Evolutionary conservation across 2,113 vertebrate genomes (phyloP).

Genomic region (Entomyzon cyanotis): DNA sequence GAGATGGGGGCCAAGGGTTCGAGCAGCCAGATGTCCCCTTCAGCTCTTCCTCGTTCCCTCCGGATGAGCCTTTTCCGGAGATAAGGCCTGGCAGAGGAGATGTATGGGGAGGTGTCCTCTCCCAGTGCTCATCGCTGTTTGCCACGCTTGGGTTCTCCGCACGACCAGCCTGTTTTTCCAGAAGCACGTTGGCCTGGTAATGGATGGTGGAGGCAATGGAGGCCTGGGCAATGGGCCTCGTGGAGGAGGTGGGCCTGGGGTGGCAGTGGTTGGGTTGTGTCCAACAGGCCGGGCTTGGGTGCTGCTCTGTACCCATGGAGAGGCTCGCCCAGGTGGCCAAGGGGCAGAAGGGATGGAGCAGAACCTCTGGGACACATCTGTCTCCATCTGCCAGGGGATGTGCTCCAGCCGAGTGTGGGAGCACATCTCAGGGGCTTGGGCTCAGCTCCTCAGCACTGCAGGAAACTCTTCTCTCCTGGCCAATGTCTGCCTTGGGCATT

Average conservation of each 20-base stretch:
- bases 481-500: neutral
- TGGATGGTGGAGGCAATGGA: neutral
- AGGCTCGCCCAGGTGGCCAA: neutral
- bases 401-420: neutral
- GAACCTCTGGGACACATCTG: neutral
- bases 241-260: neutral
- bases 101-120: neutral
- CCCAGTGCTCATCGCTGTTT: neutral
- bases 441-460: neutral
- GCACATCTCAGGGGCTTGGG: neutral
- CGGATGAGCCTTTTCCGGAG: neutral
- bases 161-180: rapidly evolving
- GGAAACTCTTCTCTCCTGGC: neutral
- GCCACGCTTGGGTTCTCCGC: neutral
- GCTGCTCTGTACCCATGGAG: rapidly evolving
- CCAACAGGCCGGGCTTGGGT: neutral
- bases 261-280: neutral
- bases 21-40: slow-evolving; percentile 61
- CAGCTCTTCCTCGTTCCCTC: slow-evolving; percentile 61
- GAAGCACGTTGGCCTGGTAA: rapidly evolving
- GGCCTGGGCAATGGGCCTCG: neutral
- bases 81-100: slow-evolving; percentile 1
- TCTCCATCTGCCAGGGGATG: neutral
- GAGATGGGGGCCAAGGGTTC: slow-evolving; percentile 65
- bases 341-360: neutral